These are phyloP conservation scores for Caenorhabditis panamensis DNA, from an alignment of 2,888 invertebrate species.

Conservation along the genomic window DNA sequence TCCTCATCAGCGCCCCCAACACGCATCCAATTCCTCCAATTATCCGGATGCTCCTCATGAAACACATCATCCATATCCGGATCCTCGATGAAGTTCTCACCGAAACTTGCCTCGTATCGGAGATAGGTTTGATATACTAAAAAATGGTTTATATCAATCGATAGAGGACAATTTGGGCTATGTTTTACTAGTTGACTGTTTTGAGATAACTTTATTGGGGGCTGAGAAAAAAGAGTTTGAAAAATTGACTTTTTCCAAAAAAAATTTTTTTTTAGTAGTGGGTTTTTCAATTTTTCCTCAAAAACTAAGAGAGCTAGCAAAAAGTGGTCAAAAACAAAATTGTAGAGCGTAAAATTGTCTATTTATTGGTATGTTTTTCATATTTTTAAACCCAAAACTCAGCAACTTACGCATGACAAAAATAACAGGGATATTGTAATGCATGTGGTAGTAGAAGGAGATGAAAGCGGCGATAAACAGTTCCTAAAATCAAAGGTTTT, in stretches of 20 bases:
- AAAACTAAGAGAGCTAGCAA: no score
- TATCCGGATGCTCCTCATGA: background rate
- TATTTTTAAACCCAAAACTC: no score
- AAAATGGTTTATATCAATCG: background rate
- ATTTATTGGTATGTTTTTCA: no score
- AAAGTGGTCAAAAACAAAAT: no score
- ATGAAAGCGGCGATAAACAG: conserved; percentile 13
- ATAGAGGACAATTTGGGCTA: no score
- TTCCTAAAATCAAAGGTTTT: conserved; percentile 1
- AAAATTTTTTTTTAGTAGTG: no score
- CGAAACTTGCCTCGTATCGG: background rate
- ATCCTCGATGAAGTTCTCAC: background rate
- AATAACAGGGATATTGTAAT: conserved; percentile 7
- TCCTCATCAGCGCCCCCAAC: background rate
- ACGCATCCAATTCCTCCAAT: conserved; percentile 2
- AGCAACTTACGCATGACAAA: conserved; percentile 5
- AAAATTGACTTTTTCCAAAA: no score
- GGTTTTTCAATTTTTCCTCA: no score
- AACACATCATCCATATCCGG: background rate
- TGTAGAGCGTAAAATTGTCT: no score
- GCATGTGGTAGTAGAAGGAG: background rate
- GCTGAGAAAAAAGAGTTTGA: no score
- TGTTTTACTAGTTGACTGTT: no score
- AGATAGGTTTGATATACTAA: background rate
- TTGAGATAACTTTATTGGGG: no score